Evolutionary conservation across 2,888 invertebrate genomes (phyloP).

Genomic region (Disparrhopalites patrizii): DNA sequence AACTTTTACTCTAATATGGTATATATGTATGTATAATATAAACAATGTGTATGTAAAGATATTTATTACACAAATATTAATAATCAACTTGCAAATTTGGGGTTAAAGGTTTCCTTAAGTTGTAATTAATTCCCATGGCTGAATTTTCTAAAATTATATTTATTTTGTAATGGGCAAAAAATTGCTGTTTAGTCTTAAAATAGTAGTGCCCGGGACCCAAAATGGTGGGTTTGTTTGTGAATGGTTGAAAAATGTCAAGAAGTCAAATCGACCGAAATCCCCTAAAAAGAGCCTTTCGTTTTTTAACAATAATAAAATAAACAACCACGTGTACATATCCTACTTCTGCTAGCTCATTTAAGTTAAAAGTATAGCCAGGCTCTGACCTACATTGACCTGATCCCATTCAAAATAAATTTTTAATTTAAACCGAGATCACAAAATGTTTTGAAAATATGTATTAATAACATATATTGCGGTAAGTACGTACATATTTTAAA

Average conservation of each 20-base stretch:
- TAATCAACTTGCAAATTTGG: conserved; percentile 10
- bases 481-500: conserved; percentile 18
- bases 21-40: neutral
- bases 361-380: conserved; percentile 19
- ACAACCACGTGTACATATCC: neutral
- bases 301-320: conserved; percentile 16
- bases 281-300: conserved; percentile 1
- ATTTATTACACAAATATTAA: neutral
- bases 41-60: conserved; percentile 3
- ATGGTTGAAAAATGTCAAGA: conserved; percentile 18
- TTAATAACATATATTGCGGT: conserved; percentile 24
- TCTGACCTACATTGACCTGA: conserved; percentile 22
- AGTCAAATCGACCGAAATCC: conserved; percentile 3
- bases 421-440: conserved; percentile 31
- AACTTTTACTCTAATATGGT: neutral
- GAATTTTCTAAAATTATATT: conserved; percentile 7
- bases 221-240: conserved; percentile 3
- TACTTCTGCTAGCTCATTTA: conserved; percentile 15
- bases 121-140: no score
- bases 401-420: conserved; percentile 31
- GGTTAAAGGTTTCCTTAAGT: conserved; percentile 5
- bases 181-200: conserved; percentile 16
- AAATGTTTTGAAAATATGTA: conserved; percentile 24
- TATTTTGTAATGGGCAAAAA: conserved; percentile 17
- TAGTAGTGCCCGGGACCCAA: conserved; percentile 18